Percentiles rank a stretch among this genome's conserved stretches.
phyloP scores from a whole-genome alignment of 1,140 invertebrate genomes.

The Lepidurus couesii region DNA sequence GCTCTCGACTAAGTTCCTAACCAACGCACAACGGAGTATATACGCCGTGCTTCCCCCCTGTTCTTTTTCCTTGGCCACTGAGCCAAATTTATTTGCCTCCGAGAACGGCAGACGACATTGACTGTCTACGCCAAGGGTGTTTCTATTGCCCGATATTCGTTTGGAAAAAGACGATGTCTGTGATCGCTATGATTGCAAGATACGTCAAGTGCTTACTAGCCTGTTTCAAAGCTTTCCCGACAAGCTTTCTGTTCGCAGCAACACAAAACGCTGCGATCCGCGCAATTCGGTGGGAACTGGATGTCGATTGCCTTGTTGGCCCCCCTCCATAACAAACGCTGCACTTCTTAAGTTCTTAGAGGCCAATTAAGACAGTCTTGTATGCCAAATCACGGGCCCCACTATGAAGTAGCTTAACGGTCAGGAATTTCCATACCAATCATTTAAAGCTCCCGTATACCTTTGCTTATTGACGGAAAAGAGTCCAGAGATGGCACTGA shows the following conservation, averaged over 20 bases:
- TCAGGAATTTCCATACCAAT: neutral
- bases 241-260: neutral
- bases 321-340: neutral
- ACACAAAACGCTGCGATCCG: neutral
- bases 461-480: no score
- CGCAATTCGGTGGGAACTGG: neutral
- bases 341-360: neutral
- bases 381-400: neutral
- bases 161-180: neutral
- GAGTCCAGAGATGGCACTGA: no score
- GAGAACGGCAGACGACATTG: constrained; percentile 8
- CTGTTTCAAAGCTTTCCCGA: neutral
- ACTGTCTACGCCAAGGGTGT: constrained; percentile 6
- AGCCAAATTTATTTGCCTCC: neutral
- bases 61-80: neutral
- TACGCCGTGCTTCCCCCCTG: constrained; percentile 7
- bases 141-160: neutral
- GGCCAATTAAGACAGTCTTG: neutral
- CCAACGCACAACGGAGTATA: constrained; percentile 2
- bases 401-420: neutral
- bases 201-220: neutral
- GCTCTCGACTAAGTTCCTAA: constrained; percentile 1
- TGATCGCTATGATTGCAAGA: neutral
- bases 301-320: neutral
- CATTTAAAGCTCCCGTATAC: no score